Evolutionary conservation across 2,797 vertebrate genomes (phyloP), one percentile per base, ranked within the genome.

Genomic region (Ibycter americanus): DNA sequence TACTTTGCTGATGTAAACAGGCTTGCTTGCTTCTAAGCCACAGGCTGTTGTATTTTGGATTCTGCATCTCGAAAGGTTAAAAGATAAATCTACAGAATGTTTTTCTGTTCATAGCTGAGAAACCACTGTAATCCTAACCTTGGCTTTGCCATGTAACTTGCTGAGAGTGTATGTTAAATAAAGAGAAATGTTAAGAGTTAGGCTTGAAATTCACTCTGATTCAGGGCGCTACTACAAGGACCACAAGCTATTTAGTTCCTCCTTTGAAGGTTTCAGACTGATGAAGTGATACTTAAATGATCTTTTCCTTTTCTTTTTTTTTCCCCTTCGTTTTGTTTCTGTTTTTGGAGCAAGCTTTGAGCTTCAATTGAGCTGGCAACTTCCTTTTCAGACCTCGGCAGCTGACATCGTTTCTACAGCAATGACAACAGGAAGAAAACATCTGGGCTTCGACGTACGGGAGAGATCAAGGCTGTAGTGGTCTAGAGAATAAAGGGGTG

Each of bases 361-460:
- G 59, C 81, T 90, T 38, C 34, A 56, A 62, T 36, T 31, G 90
- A 90, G 80, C 90, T 90, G 96, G 89, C 79, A 79, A 25, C 87
- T 94, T 96, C 95, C 90, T 84, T 47, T 70, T 85, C 82, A 85
- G 78, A n/a, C 44, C 72, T 84, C 72, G 54, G 87, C 73, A 59
- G 36, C 93, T 87, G 92, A 87, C 78, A 67, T 89, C 51, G 73
- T 59, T 73, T 52, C 63, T 18, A 9, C 25, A 32, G 85, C 16
- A 40, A 3, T 90, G 61, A 18, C 38, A 76, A 27, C 86, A 94
- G 95, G 93, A 94, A 73, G 94, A 73, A 71, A 79, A 93, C 67
- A 93, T 87, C 83, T 82, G 91, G 77, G 51, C 58, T 94, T 61
- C 65, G 76, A 78, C 71, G 54, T 52, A 15, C 0, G 8, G 8